Evolutionary conservation across 1,140 invertebrate species (phyloP).

Genomic region (Drosophila ananassae): DNA sequence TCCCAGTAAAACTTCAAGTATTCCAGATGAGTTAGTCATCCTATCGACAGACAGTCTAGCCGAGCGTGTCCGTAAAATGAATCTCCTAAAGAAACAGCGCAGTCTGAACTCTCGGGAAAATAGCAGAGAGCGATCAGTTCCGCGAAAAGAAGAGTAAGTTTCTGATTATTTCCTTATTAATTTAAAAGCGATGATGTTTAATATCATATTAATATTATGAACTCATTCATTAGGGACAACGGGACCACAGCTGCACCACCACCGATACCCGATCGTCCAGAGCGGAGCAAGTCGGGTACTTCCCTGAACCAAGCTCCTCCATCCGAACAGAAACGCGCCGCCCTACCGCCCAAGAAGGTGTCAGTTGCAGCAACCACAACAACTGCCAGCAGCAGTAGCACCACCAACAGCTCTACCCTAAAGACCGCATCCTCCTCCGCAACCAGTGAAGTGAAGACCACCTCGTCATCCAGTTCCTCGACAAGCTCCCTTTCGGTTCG

Average conservation of each 20-base stretch:
- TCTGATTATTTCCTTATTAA: background rate
- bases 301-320: conserved; percentile 48
- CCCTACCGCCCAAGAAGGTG: conserved; percentile 74
- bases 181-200: too few species aligned
- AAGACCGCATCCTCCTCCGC: conserved; percentile 82
- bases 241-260: conserved; percentile 56
- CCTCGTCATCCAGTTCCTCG: conserved; percentile 24
- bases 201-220: too few species aligned
- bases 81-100: conserved; percentile 85
- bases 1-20: conserved; percentile 77
- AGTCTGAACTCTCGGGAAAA: conserved; percentile 86
- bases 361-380: conserved; percentile 32
- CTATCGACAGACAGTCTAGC: conserved; percentile 86
- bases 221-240: too few species aligned
- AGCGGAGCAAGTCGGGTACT: conserved; percentile 70
- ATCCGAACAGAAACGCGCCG: conserved; percentile 57
- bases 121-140: conserved; percentile 84
- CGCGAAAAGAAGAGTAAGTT: conserved; percentile 66
- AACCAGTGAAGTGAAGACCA: conserved; percentile 59
- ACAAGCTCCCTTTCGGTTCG: conserved; percentile 40
- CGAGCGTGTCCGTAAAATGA: conserved; percentile 87
- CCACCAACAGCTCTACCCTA: conserved; percentile 14
- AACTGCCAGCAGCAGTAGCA: conserved; percentile 15
- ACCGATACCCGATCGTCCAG: conserved; percentile 73
- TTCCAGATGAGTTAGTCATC: conserved; percentile 85